Conservation (phyloP, 2,797 vertebrate species). For the Cercopithecus neglectus region DNA sequence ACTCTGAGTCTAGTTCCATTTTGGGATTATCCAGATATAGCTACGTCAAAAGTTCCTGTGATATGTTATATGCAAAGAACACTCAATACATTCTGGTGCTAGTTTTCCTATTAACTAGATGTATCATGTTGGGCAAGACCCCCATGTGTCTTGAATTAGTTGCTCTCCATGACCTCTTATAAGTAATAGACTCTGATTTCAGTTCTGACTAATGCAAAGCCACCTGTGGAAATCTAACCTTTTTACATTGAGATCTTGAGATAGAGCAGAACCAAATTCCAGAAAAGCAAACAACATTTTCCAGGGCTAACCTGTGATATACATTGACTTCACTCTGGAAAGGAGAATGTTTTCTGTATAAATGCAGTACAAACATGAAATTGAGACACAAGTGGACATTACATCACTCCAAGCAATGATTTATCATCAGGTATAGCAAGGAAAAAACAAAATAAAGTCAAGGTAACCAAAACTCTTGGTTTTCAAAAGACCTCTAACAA, state of each 20-base stretch:
- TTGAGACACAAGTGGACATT: background rate
- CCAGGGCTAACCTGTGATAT: background rate
- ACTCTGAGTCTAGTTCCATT: background rate
- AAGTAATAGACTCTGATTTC: slow-evolving; percentile 37
- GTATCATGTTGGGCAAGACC: background rate
- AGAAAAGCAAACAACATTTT: background rate
- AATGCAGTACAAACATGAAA: background rate
- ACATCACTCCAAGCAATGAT: background rate
- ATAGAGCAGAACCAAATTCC: slow-evolving; percentile 34
- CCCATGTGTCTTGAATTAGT: slow-evolving; percentile 33
- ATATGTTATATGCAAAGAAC: background rate
- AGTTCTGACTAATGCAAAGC: slow-evolving; percentile 7
- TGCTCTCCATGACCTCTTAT: background rate
- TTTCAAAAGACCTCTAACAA: slow-evolving; percentile 34
- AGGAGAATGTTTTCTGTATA: background rate
- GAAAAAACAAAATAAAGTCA: slow-evolving; percentile 12
- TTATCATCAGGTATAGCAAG: slow-evolving; percentile 17
- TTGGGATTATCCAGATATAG: background rate
- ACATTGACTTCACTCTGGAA: background rate
- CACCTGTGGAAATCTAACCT: slow-evolving; percentile 23
- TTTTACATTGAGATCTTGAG: slow-evolving; percentile 39
- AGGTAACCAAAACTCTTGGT: background rate
- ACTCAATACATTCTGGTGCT: background rate
- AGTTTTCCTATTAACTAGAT: slow-evolving; percentile 19
- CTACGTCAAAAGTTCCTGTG: background rate